Evolutionary conservation across 2,113 vertebrate genomes (phyloP).

Genomic region (Numenius arquata): DNA sequence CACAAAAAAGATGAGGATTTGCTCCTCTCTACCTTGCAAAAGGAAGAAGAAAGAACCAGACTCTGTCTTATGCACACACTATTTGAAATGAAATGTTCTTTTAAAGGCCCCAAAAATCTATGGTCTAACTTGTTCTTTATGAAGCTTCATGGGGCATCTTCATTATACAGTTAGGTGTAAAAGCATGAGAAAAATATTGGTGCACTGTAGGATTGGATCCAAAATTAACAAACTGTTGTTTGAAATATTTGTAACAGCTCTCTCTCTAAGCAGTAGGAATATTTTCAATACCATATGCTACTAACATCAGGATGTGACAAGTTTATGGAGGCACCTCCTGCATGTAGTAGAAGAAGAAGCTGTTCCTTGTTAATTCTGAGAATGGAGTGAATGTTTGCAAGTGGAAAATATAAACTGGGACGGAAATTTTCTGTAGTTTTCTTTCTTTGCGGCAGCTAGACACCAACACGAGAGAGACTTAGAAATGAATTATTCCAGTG

Average conservation of each 20-base stretch:
- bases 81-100: background rate
- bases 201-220: background rate
- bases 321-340: constrained; percentile 30
- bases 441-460: background rate
- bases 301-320: constrained; percentile 61
- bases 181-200: background rate
- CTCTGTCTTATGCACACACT: background rate
- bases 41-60: background rate
- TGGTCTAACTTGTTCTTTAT: background rate
- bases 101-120: background rate
- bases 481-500: background rate
- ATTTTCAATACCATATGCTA: constrained; percentile 50
- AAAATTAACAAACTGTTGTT: constrained; percentile 25
- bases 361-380: constrained; percentile 14
- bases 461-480: background rate
- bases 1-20: background rate
- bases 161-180: background rate
- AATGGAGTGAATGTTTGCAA: background rate
- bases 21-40: background rate
- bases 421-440: background rate
- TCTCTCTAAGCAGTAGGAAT: constrained; percentile 7
- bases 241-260: constrained; percentile 43
- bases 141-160: background rate
- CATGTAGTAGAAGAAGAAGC: background rate
- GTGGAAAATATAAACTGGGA: background rate